Evolutionary conservation across 1,140 invertebrate species (phyloP).

Genomic region (Drosophila parabipectinata): DNA sequence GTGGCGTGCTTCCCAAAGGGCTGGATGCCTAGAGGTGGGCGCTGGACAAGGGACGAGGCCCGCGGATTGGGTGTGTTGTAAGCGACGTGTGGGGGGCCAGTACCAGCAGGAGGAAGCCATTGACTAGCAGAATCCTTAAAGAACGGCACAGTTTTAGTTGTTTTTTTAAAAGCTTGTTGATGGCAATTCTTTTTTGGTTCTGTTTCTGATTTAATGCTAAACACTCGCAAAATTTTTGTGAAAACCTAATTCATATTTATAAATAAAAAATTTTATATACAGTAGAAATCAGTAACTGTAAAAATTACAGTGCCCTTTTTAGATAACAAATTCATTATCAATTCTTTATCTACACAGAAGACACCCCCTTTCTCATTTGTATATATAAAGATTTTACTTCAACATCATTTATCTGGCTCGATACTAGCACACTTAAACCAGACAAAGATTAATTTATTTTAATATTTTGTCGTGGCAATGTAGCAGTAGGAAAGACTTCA

Average conservation of each 20-base stretch:
- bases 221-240: slow-evolving; percentile 31
- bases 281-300: background rate
- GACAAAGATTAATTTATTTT: background rate
- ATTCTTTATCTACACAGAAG: no score
- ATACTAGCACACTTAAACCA: background rate
- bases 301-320: background rate
- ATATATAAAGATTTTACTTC: background rate
- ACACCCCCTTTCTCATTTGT: no score
- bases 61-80: background rate
- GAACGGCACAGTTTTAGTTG: background rate
- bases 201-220: background rate
- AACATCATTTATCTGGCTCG: background rate
- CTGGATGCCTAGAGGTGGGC: background rate
- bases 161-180: slow-evolving; percentile 1
- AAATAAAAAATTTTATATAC: background rate
- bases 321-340: no score
- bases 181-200: slow-evolving; percentile 3
- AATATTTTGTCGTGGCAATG: slow-evolving; percentile 24
- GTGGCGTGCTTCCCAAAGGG: slow-evolving; percentile 3
- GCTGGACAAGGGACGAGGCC: background rate
- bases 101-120: slow-evolving; percentile 15
- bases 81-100: background rate
- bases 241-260: slow-evolving; percentile 1
- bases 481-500: slow-evolving; percentile 25
- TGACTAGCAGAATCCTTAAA: slow-evolving; percentile 5